Percentiles rank a stretch among this genome's conserved stretches.
Conservation (phyloP, 1,140 invertebrate genomes). For the Parapsyche elsis region DNA sequence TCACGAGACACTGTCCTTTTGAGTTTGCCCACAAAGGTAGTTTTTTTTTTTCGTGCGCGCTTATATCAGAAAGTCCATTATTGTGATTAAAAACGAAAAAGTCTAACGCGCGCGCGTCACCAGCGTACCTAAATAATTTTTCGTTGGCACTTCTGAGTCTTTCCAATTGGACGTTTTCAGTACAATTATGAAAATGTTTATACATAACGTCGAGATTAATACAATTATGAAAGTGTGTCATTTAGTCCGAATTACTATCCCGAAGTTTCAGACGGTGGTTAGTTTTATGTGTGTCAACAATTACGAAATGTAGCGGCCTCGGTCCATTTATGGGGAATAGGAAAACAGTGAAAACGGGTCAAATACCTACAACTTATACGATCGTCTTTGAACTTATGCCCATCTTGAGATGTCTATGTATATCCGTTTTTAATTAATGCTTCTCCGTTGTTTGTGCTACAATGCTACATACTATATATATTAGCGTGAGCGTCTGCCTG, state of each 20-base stretch:
- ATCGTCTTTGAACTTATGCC: conserved; percentile 2
- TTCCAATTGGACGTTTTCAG: neutral
- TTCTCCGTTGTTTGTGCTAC: neutral
- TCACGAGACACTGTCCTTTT: no score
- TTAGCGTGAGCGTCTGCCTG: no score
- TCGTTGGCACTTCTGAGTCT: neutral
- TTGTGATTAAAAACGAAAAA: no score
- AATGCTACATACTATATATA: neutral
- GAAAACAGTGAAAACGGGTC: conserved; percentile 13
- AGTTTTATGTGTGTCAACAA: conserved; percentile 21
- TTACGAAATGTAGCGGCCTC: conserved; percentile 2
- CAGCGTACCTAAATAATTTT: neutral
- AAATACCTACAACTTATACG: conserved; percentile 6
- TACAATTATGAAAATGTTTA: neutral
- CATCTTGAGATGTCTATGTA: neutral
- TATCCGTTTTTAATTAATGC: conserved; percentile 7
- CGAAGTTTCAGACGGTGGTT: conserved; percentile 5
- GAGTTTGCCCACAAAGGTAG: no score
- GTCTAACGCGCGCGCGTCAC: neutral
- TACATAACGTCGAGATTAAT: neutral
- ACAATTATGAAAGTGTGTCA: neutral
- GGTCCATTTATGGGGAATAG: conserved; percentile 5
- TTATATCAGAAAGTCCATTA: no score
- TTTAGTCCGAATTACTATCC: neutral
- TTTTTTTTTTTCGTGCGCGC: no score